These are phyloP conservation scores for Nannospalax galili DNA, from an alignment of 2,113 vertebrate species.

Conservation along the genomic window DNA sequence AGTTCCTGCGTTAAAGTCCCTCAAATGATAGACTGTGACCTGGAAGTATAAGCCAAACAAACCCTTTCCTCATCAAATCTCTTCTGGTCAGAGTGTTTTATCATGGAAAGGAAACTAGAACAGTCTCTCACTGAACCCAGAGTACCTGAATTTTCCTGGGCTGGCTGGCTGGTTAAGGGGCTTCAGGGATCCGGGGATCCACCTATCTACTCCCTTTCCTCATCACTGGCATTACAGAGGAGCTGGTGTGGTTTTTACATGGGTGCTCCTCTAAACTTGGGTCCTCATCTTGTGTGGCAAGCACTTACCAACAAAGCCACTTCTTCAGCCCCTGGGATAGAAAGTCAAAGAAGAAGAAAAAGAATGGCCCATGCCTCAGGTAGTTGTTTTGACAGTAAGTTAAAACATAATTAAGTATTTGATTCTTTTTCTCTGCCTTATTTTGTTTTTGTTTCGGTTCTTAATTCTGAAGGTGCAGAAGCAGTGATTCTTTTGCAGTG, in stretches of 20 bases:
- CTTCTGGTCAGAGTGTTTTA: neutral
- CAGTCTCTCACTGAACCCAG: neutral
- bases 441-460: neutral
- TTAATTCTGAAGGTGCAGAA: neutral
- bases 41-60: neutral
- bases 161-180: neutral
- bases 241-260: neutral
- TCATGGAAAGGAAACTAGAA: neutral
- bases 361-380: neutral
- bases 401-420: neutral
- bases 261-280: neutral
- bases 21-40: neutral
- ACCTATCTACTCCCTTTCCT: neutral
- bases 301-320: neutral
- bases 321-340: too few species aligned
- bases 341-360: neutral
- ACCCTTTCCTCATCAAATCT: neutral
- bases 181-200: neutral
- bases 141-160: neutral
- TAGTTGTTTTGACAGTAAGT: neutral
- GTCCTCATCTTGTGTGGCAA: neutral
- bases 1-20: neutral
- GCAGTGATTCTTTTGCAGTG: neutral
- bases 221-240: too few species aligned
- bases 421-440: neutral